Base-by-base conservation (phyloP, 2,113 vertebrate species). In the Panurus biarmicus region DNA sequence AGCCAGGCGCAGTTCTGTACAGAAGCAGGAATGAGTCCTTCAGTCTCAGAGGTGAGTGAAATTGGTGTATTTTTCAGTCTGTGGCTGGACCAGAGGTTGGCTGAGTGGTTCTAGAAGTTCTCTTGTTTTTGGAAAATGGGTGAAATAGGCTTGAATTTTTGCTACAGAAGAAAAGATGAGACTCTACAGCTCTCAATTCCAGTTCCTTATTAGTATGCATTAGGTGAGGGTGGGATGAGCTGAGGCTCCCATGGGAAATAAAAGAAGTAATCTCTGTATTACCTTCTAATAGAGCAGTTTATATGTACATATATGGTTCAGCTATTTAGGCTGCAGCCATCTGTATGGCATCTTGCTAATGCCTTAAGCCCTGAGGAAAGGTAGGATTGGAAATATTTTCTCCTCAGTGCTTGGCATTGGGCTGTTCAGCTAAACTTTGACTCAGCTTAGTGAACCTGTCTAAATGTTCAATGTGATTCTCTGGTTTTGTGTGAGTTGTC, bases 1-100 rank as follows among this genome's bases (percentile, higher is more conserved):
- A 47, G 35, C 0, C 16, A 22, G 31, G 57, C 1, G 19, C 13
- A 0, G 5, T 20, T 11, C 13, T 40, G 3, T n/a, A 2, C 16
- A 57, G 67, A 38, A 53, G 23, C 3, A 18, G 6, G 19, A 56
- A 36, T 5, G n/a, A 28, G 24, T 47, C 9, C 13, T 29, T 29
- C 11, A 11, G 10, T 20, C 15, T 8, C 23, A 38, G 53, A 83
- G 71, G 45, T 88, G 50, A 65, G 67, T 64, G 61, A 67, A 81
- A 10, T 1, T 29, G 29, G 6, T 38, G 35, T 10, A 2, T 85
- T 85, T 64, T 10, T 51, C 7, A 24, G 1, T 23, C 5, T 29
- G 7, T 75, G 54, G n/a, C 21, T 76, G n/a, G 36, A 56, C 6
- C 7, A 33, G 44, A 33, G 19, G 9, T 13, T 7, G 20, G 8